Base-by-base conservation (phyloP, 2,888 invertebrate genomes). In the Thysanoteuthis rhombus region DNA sequence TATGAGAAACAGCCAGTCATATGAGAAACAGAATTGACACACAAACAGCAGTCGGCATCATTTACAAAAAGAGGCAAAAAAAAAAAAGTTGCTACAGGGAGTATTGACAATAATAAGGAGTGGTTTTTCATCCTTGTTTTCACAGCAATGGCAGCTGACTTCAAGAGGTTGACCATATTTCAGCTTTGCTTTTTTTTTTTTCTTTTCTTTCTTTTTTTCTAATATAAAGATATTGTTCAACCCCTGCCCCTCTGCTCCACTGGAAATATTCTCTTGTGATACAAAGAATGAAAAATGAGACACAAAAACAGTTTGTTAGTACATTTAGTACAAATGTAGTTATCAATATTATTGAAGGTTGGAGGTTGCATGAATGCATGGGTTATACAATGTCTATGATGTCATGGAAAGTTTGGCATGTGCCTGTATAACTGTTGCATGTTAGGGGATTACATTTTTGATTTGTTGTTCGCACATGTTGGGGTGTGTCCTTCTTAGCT, bases 251-350 rank as follows among this genome's bases (percentile, higher is more conserved):
- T 75, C 75, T n/a, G 75, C n/a, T 75, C n/a, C n/a, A 75, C 75
- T 12, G n/a, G 19, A 75, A 52, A n/a, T n/a, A 58, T 75, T 75
- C 75, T 75, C 75, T 75, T 75, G 75, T 75, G 75, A 75, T 75
- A 75, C 75, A 75, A 75, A 52, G n/a, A n/a, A 75, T n/a, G n/a
- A 75, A 75, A 75, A 75, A 75, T 75, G 75, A 75, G 75, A 75
- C 75, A 52, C 52, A 52, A 52, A 52, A 75, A 75, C n/a, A 16
- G n/a, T 75, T 36, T 36, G 16, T 75, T 75, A 75, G 75, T n/a
- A 75, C n/a, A 75, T 36, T 75, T n/a, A 75, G 75, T 32, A 75
- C 75, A 75, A 75, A n/a, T 75, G n/a, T n/a, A 75, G 75, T 75
- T 75, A 36, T 75, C 16, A 75, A 75, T 16, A n/a, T n/a, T 52